Percentiles rank a stretch among this genome's conserved stretches.
These are phyloP conservation scores for Adela reaumurella DNA, from an alignment of 2,888 invertebrate species.

Conservation along the genomic window DNA sequence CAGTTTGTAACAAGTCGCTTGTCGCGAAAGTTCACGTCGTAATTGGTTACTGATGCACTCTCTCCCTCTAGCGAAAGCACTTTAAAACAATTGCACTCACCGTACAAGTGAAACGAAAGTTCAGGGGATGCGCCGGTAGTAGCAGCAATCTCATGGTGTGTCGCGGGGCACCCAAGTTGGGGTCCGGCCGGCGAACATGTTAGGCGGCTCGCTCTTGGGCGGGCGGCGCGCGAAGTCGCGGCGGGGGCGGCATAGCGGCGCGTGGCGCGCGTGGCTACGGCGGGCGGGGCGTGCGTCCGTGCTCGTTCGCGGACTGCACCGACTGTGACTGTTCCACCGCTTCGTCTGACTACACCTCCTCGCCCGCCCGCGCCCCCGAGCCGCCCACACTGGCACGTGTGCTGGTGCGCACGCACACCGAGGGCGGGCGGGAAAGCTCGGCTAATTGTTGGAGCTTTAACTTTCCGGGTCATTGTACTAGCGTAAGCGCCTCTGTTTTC, in stretches of 20 bases:
- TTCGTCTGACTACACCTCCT: background rate
- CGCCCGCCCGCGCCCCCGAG: background rate
- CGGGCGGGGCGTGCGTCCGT: constrained; percentile 12
- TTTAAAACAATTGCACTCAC: background rate
- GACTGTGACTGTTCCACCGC: background rate
- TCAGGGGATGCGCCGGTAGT: background rate
- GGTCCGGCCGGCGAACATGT: background rate
- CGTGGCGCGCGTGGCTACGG: constrained; percentile 33
- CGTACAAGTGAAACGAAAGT: background rate
- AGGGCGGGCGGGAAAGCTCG: background rate
- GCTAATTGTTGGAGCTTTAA: background rate
- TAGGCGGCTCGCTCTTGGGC: background rate
- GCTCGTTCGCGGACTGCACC: background rate
- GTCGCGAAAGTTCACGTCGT: too few relatives aligned
- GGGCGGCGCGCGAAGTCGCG: constrained; percentile 18
- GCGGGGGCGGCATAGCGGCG: constrained; percentile 27
- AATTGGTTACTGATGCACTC: too few relatives aligned
- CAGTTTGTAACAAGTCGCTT: too few relatives aligned
- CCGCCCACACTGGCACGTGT: background rate
- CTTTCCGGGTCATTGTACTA: background rate
- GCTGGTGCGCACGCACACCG: background rate
- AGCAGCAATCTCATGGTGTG: background rate
- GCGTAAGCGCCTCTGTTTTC: background rate
- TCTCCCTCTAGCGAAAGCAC: too few relatives aligned
- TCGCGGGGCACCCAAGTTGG: background rate